A percentile compares a stretch with the other conserved stretches of the same genome.
These are phyloP conservation scores for Ammodytes dubius DNA, from an alignment of 2,113 vertebrate species.

Conservation along the genomic window DNA sequence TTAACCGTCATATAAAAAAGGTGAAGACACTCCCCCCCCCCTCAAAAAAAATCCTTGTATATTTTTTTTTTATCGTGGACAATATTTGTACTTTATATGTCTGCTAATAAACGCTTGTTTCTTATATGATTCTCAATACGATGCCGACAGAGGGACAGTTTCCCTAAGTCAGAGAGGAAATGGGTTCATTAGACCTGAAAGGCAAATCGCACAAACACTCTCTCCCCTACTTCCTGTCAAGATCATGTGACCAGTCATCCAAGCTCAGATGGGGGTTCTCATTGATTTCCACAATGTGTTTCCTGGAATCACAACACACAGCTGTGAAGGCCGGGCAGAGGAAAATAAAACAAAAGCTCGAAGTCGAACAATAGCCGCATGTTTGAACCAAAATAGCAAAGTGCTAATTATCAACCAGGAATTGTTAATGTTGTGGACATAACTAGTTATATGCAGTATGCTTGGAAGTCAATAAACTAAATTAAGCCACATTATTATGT, in stretches of 20 bases:
- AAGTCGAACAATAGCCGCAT: background rate
- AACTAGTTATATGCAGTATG: background rate
- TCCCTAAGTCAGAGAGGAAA: too few species aligned
- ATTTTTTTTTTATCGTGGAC: too few species aligned
- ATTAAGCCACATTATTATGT: background rate
- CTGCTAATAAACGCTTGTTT: too few species aligned
- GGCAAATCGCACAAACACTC: slow-evolving; percentile 22
- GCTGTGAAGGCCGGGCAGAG: slow-evolving; percentile 18
- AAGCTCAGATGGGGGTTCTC: slow-evolving; percentile 24
- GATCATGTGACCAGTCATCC: slow-evolving; percentile 37
- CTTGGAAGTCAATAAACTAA: background rate
- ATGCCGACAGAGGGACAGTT: too few species aligned
- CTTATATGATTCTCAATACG: too few species aligned
- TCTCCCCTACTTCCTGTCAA: slow-evolving; percentile 33
- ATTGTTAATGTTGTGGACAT: background rate
- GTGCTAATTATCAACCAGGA: background rate
- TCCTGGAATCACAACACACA: slow-evolving; percentile 62
- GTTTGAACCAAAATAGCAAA: background rate
- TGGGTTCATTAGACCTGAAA: slow-evolving; percentile 17
- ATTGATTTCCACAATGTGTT: slow-evolving; percentile 68
- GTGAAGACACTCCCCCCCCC: too few species aligned
- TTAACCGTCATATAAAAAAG: too few species aligned
- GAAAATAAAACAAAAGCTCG: slow-evolving; percentile 1
- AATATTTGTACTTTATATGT: too few species aligned
- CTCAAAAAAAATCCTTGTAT: too few species aligned